Evolutionary conservation across 2,888 invertebrate genomes (phyloP).

Genomic region (Hydroisotoma schaefferi): DNA sequence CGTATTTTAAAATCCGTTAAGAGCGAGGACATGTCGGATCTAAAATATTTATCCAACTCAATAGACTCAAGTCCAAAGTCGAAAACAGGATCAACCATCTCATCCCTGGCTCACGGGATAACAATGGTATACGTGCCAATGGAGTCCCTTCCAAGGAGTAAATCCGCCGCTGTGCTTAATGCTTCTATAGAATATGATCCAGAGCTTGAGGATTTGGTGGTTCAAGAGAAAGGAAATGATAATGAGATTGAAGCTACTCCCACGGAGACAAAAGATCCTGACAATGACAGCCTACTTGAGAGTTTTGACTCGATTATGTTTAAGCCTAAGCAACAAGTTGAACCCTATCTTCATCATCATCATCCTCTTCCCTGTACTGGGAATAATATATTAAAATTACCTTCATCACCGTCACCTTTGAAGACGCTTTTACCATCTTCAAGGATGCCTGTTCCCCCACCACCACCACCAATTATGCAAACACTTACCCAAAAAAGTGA

Average conservation of each 20-base stretch:
- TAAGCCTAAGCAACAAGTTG: conserved; percentile 33
- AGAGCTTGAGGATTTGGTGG: neutral
- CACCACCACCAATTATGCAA: too few relatives aligned
- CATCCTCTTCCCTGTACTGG: too few relatives aligned
- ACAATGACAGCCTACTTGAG: conserved; percentile 40
- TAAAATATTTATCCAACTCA: neutral
- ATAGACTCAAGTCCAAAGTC: neutral
- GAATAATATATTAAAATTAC: too few relatives aligned
- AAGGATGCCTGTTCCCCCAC: too few relatives aligned
- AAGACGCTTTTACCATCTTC: too few relatives aligned
- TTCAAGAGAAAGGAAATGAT: neutral
- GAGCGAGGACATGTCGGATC: neutral
- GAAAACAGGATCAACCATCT: conserved; percentile 19
- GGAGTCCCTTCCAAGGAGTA: conserved; percentile 24
- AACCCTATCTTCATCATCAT: neutral
- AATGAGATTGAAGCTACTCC: neutral
- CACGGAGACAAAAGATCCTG: conserved; percentile 30
- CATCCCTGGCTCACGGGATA: conserved; percentile 36
- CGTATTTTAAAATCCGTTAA: too few relatives aligned
- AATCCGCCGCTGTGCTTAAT: conserved; percentile 8
- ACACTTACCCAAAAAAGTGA: neutral
- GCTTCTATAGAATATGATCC: conserved; percentile 8
- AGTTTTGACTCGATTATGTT: conserved; percentile 45
- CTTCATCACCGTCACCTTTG: neutral
- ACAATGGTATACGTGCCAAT: conserved; percentile 47